Evolutionary conservation across 2,113 vertebrate species (phyloP), one percentile per base, ranked within the genome.

Genomic region (Eira barbara): DNA sequence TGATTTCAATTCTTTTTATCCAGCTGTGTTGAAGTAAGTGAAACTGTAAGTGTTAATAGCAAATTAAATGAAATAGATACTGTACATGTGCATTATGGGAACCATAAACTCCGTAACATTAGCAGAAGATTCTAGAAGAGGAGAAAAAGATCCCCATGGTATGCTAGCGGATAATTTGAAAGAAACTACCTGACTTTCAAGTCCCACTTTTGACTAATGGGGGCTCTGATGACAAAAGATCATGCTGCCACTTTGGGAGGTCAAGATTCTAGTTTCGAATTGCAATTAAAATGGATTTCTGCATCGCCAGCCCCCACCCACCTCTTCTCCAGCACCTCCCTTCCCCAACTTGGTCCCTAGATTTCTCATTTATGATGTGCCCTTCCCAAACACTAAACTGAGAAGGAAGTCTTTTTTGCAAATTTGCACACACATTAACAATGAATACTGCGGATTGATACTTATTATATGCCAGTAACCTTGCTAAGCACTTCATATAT

Each of bases 41-140:
- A 95, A 97, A 95, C 94, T 97, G 57, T 97, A 97, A 97, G 95
- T 98, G 96, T 97, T 98, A 97, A 97, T 97, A 97, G 97, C 49
- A 78, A 98, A 97, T 97, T 95, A 97, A 97, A 95, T 97, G 97
- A 98, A 97, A 98, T 96, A 94, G 96, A 98, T 96, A 96, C 96
- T 97, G 89, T 97, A 97, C 97, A 95, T 97, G 94, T 96, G 97
- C 94, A 96, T 96, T 97, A 92, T 97, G 96, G 97, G 93, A 97
- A 97, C 97, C 89, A 94, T 96, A 97, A 97, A 96, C 97, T 95
- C 93, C 7, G 45, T 97, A 97, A 97, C 89, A 91, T 96, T 96
- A 96, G 93, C 89, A 57, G 95, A 95, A 97, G 89, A 96, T 97
- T 90, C 96, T 95, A 90, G 94, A 95, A 79, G 45, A 96, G 69